Percentiles rank a stretch among this genome's conserved stretches.
Conservation (phyloP, 64 coral and sea anemone genomes). For the Astreopora myriophthalma region DNA sequence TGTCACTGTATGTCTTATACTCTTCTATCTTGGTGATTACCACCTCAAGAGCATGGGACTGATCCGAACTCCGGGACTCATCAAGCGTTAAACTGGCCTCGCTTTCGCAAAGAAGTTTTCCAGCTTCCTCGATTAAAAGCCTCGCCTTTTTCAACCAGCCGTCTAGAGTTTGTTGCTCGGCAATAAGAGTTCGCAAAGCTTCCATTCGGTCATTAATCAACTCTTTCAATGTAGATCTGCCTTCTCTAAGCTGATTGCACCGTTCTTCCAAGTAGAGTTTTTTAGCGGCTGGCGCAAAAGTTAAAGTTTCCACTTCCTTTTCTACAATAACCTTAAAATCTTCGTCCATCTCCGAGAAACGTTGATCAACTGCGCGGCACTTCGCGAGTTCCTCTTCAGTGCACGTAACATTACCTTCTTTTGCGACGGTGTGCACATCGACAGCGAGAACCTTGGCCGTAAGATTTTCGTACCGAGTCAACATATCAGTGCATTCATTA, state of each 20-base stretch:
- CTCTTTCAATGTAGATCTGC: conserved; percentile 9
- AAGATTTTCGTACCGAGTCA: neutral
- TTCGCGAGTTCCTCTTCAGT: conserved; percentile 7
- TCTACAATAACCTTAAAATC: neutral
- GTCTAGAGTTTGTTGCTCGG: conserved; percentile 75
- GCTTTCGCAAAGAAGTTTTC: neutral
- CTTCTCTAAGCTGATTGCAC: neutral
- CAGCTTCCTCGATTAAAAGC: conserved; percentile 10
- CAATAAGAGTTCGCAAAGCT: conserved; percentile 54
- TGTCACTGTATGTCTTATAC: conserved; percentile 42
- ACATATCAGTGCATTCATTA: neutral
- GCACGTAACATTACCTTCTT: neutral
- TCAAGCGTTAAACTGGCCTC: neutral
- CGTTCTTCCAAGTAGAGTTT: conserved; percentile 1
- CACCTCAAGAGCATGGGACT: neutral
- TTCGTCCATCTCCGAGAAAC: conserved; percentile 34
- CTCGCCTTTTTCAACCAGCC: conserved; percentile 68
- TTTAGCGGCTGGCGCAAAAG: neutral
- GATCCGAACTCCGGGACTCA: neutral
- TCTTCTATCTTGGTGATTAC: conserved; percentile 42
- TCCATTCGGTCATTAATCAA: conserved; percentile 47
- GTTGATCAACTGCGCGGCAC: neutral
- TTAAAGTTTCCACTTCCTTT: neutral
- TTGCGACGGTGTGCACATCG: neutral
- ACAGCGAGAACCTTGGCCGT: neutral